phyloP scores from a whole-genome alignment of 2,113 vertebrate species.

The Paradisaea rubra region DNA sequence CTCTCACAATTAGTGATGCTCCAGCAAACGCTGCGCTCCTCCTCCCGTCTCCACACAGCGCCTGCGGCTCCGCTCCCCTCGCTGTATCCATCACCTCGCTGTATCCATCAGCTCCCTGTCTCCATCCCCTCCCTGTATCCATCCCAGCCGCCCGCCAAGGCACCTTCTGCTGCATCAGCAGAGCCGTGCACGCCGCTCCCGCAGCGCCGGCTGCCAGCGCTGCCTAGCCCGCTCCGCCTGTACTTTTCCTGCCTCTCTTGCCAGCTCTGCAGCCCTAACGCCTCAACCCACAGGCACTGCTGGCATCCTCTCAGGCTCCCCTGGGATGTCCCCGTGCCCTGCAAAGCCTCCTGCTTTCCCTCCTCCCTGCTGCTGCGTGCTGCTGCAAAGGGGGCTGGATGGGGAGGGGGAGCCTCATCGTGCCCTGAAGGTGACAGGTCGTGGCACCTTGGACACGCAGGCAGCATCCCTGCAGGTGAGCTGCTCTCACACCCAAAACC shows the following conservation, averaged over 20 bases:
- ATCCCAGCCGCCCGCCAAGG: neutral
- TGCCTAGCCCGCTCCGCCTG: neutral
- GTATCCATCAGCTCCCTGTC: neutral
- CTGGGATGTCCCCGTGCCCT: neutral
- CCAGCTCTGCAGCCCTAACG: constrained; percentile 12
- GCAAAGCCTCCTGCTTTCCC: neutral
- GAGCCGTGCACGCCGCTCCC: neutral
- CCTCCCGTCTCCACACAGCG: neutral
- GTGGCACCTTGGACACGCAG: rapidly evolving
- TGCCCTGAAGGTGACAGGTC: neutral
- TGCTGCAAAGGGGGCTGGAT: neutral
- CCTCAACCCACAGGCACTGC: neutral
- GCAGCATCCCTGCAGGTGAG: neutral
- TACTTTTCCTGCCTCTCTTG: neutral
- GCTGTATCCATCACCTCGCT: neutral
- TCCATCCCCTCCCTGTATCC: neutral
- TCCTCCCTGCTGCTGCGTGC: neutral
- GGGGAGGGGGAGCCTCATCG: neutral
- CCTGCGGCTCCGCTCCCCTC: neutral
- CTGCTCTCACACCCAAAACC: neutral
- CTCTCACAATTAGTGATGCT: neutral
- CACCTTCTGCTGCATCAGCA: constrained; percentile 38
- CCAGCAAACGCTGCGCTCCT: neutral
- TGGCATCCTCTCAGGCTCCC: neutral
- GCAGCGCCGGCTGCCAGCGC: neutral